These are phyloP conservation scores for Eutrigla gurnardus DNA, from an alignment of 2,797 vertebrate species.

Conservation along the genomic window DNA sequence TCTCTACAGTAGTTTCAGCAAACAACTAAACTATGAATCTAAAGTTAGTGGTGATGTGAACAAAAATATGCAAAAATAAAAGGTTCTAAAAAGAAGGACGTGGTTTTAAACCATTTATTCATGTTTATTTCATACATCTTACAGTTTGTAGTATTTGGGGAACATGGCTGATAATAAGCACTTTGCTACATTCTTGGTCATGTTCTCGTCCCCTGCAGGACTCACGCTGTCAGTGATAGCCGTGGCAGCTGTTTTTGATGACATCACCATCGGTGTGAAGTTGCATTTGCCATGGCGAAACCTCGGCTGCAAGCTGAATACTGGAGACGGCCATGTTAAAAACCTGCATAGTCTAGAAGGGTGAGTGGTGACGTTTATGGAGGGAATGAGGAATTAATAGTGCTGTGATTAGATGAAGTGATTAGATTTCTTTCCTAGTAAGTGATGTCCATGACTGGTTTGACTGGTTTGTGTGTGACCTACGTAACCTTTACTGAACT, in stretches of 20 bases:
- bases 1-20: not conserved
- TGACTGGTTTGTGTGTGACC: not conserved
- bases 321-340: constrained; percentile 55
- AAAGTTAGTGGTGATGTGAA: not conserved
- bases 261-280: constrained; percentile 42
- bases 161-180: not conserved
- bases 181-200: constrained; percentile 1
- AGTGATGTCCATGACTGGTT: not conserved
- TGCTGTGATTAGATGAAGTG: not conserved
- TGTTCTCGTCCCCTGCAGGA: constrained; percentile 30
- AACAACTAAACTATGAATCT: not conserved
- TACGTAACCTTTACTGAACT: not conserved
- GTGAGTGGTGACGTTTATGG: constrained; percentile 39
- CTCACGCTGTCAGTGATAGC: constrained; percentile 35
- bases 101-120: not conserved
- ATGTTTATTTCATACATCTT: not conserved
- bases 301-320: constrained; percentile 51
- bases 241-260: constrained; percentile 46
- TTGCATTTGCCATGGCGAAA: not conserved
- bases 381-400: too few species aligned
- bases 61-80: not conserved
- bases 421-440: too few species aligned
- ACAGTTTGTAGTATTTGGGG: too few species aligned
- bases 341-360: constrained; percentile 5
- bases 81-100: not conserved